Evolutionary conservation across 1,140 invertebrate genomes (phyloP).

Genomic region (Musca vetustissima): DNA sequence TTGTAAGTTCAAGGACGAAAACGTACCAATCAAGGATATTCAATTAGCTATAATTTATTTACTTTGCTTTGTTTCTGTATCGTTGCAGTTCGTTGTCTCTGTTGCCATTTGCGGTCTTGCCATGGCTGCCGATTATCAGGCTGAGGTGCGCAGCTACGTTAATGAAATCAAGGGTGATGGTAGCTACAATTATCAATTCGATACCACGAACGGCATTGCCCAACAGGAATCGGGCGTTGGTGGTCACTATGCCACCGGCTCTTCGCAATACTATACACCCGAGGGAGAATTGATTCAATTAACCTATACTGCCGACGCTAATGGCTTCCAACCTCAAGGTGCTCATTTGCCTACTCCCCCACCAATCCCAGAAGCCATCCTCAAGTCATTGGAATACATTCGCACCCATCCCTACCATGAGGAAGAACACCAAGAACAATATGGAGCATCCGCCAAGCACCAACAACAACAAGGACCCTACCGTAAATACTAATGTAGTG

Average conservation of each 20-base stretch:
- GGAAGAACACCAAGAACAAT: conserved; percentile 33
- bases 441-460: background rate
- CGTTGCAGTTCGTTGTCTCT: conserved; percentile 17
- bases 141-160: conserved; percentile 43
- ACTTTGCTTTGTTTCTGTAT: background rate
- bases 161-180: conserved; percentile 60
- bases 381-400: conserved; percentile 64
- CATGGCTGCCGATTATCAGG: conserved; percentile 26
- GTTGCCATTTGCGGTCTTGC: conserved; percentile 19
- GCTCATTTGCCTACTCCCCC: conserved; percentile 76
- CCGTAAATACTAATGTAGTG: conserved; percentile 18
- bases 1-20: conserved; percentile 43
- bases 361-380: conserved; percentile 73
- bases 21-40: background rate
- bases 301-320: conserved; percentile 75
- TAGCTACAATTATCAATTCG: conserved; percentile 59
- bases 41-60: background rate
- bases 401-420: conserved; percentile 58
- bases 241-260: conserved; percentile 48
- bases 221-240: conserved; percentile 61
- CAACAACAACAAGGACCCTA: conserved; percentile 23
- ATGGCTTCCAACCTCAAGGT: conserved; percentile 73
- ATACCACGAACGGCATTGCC: conserved; percentile 66
- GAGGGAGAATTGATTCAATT: conserved; percentile 57
- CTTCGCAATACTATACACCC: conserved; percentile 47